phyloP scores from a whole-genome alignment of 2,888 invertebrate genomes.

The Punctoribates punctum region DNA sequence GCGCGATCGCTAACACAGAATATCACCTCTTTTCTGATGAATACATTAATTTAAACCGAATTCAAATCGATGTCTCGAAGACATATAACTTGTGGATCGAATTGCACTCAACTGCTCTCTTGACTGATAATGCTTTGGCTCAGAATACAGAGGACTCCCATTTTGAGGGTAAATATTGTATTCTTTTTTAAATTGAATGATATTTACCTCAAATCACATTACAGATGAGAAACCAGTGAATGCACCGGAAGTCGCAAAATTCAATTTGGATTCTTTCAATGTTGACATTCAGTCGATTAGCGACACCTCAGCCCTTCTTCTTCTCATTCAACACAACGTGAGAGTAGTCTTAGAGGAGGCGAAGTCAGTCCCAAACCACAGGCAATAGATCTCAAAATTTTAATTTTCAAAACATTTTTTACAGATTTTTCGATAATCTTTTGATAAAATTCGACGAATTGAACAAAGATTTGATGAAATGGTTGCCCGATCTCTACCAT shows the following conservation, averaged over 20 bases:
- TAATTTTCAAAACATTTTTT: background rate
- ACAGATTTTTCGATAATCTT: constrained; percentile 43
- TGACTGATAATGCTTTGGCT: background rate
- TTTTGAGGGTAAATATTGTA: background rate
- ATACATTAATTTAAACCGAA: background rate
- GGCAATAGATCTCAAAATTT: background rate
- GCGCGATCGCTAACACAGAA: constrained; percentile 34
- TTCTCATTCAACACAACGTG: constrained; percentile 32
- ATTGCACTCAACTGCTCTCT: background rate
- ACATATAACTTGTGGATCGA: background rate
- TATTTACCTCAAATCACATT: background rate
- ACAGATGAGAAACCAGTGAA: background rate
- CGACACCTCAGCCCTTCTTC: constrained; percentile 14
- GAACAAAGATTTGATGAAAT: constrained; percentile 25
- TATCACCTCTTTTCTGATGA: background rate
- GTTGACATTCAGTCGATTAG: constrained; percentile 12
- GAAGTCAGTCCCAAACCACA: background rate
- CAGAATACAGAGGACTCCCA: background rate
- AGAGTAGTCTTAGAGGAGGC: constrained; percentile 43
- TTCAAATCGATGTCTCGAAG: background rate
- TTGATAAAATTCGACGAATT: constrained; percentile 37
- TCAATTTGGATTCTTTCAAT: constrained; percentile 29
- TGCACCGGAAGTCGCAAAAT: constrained; percentile 1
- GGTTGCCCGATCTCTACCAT: constrained; percentile 40
- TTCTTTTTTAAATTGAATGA: background rate